phyloP scores from a whole-genome alignment of 2,797 vertebrate genomes.

The Novumbra hubbsi region DNA sequence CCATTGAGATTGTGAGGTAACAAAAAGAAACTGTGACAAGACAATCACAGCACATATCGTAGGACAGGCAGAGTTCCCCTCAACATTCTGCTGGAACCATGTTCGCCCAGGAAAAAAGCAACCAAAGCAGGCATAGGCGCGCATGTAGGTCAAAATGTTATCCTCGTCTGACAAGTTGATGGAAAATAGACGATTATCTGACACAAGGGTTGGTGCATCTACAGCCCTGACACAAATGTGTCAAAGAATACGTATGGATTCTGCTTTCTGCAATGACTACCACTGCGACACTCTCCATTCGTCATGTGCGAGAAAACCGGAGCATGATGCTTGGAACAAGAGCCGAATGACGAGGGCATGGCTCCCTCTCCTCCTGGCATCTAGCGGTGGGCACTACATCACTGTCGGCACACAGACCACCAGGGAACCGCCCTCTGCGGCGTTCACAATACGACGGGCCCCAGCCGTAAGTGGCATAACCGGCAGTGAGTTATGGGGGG shows the following conservation, averaged over 20 bases:
- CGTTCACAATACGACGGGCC: constrained; percentile 49
- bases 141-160: background rate
- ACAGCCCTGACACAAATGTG: constrained; percentile 51
- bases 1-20: constrained; percentile 17
- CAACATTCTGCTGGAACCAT: background rate
- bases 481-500: constrained; percentile 67
- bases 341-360: constrained; percentile 18
- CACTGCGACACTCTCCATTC: constrained; percentile 68
- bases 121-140: background rate
- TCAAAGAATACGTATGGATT: constrained; percentile 58
- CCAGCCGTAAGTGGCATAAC: constrained; percentile 54
- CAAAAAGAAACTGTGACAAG: constrained; percentile 5
- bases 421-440: constrained; percentile 68
- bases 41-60: background rate
- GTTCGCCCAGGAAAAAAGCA: background rate
- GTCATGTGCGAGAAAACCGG: constrained; percentile 68
- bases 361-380: constrained; percentile 71
- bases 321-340: constrained; percentile 42
- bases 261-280: constrained; percentile 59
- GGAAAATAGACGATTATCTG: constrained; percentile 23
- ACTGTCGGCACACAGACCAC: constrained; percentile 82
- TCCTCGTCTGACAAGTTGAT: background rate
- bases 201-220: constrained; percentile 23
- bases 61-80: too few species aligned
- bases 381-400: constrained; percentile 82